Percentiles rank a stretch among this genome's conserved stretches.
These are phyloP conservation scores for Chloebia gouldiae DNA, from an alignment of 2,113 vertebrate genomes.

Conservation along the genomic window DNA sequence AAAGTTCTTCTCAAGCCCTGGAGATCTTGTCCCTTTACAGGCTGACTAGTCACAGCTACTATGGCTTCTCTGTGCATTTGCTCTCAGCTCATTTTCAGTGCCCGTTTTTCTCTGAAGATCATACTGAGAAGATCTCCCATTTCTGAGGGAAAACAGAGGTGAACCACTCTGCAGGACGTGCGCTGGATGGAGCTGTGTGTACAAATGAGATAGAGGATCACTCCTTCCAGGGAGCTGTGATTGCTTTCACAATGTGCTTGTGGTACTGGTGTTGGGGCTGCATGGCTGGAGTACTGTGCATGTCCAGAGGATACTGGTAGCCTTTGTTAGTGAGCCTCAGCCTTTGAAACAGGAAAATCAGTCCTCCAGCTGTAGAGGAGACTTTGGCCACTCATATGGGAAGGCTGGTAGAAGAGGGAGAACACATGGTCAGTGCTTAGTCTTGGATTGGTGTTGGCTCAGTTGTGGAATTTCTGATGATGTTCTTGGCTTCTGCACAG, in stretches of 20 bases:
- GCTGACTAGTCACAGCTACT: background rate
- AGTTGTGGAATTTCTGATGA: background rate
- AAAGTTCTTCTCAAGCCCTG: background rate
- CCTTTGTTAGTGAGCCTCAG: background rate
- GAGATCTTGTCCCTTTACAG: background rate
- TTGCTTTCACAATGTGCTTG: background rate
- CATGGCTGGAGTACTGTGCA: accelerated
- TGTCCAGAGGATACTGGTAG: background rate
- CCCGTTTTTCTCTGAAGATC: background rate
- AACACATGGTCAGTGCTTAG: background rate
- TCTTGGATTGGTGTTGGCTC: background rate
- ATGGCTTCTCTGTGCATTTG: background rate
- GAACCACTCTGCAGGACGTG: accelerated
- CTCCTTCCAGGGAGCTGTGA: accelerated
- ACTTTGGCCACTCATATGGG: background rate
- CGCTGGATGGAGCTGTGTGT: accelerated
- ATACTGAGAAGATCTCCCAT: background rate
- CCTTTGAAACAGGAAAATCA: background rate
- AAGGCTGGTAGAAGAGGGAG: background rate
- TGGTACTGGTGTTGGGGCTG: background rate
- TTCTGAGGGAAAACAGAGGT: background rate
- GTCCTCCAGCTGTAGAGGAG: background rate
- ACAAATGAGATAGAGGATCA: accelerated
- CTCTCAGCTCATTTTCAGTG: background rate
- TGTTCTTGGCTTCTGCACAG: background rate